Conservation (phyloP, 2,113 vertebrate genomes). For the Saguinus imperator region DNA sequence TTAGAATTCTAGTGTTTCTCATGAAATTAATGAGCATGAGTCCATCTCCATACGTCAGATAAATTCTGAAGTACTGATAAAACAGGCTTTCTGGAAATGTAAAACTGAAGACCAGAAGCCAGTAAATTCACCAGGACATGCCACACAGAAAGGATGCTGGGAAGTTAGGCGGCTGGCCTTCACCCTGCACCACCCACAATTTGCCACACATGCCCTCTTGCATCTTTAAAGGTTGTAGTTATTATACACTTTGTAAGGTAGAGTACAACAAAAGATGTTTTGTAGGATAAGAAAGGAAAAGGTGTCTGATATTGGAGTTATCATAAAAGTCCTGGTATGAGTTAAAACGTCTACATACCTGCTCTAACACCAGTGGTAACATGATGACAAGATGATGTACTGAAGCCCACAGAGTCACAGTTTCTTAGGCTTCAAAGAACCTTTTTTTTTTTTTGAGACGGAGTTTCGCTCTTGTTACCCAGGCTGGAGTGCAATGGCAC, state of each 20-base stretch:
- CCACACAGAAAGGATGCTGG: neutral
- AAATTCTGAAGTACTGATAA: conserved; percentile 49
- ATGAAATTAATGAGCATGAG: neutral
- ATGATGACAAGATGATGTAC: neutral
- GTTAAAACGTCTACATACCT: neutral
- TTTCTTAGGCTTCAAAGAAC: neutral
- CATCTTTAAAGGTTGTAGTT: neutral
- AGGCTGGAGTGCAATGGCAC: too few relatives aligned
- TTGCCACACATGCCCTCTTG: neutral
- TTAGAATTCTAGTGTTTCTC: conserved; percentile 62
- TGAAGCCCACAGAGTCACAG: neutral
- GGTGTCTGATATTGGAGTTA: neutral
- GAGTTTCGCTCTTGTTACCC: too few relatives aligned
- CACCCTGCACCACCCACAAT: neutral
- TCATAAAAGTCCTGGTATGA: neutral
- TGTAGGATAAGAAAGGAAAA: conserved; percentile 19
- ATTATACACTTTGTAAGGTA: neutral
- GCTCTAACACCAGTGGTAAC: neutral
- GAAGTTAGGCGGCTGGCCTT: neutral
- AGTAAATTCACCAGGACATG: neutral
- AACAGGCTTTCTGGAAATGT: conserved; percentile 37
- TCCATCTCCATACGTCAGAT: conserved; percentile 46
- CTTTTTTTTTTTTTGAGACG: neutral
- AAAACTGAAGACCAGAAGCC: conserved; percentile 46
- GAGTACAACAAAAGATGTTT: neutral